Evolutionary conservation across 2,888 invertebrate genomes (phyloP).

Genomic region (Diloba caeruleocephala): DNA sequence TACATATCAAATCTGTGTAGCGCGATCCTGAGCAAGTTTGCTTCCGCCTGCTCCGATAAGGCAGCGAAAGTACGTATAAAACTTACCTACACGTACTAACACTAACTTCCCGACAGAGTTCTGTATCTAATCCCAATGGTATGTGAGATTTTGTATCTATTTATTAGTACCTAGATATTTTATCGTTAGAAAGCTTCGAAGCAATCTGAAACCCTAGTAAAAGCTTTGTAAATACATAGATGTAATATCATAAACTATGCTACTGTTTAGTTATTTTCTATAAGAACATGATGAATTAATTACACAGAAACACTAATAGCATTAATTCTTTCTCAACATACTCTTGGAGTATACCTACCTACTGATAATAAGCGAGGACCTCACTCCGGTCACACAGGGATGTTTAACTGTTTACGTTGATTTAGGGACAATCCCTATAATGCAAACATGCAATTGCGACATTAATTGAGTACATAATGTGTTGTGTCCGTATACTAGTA

Average conservation of each 20-base stretch:
- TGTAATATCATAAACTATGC: no score
- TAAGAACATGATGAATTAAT: no score
- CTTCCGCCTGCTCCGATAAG: constrained; percentile 46
- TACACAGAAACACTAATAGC: no score
- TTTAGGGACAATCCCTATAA: no score
- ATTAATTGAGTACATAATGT: constrained; percentile 27
- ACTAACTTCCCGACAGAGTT: constrained; percentile 37
- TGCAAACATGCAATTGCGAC: constrained; percentile 24
- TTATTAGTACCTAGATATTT: constrained; percentile 18
- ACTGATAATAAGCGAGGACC: no score
- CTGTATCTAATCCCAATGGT: constrained; percentile 36
- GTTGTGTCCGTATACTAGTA: constrained; percentile 16
- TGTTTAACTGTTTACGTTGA: no score
- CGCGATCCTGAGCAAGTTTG: constrained; percentile 39
- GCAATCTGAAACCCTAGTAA: no score
- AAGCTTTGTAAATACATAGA: no score
- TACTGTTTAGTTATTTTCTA: no score
- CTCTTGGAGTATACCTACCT: no score
- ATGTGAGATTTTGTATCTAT: constrained; percentile 23
- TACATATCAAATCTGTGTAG: constrained; percentile 39
- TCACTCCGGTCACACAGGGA: no score
- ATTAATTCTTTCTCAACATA: background rate
- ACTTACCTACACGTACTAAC: constrained; percentile 42
- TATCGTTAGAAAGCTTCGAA: constrained; percentile 3
- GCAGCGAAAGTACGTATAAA: constrained; percentile 44